Evolutionary conservation across 2,888 invertebrate genomes (phyloP).

Genomic region (Drosophila buzzatii): DNA sequence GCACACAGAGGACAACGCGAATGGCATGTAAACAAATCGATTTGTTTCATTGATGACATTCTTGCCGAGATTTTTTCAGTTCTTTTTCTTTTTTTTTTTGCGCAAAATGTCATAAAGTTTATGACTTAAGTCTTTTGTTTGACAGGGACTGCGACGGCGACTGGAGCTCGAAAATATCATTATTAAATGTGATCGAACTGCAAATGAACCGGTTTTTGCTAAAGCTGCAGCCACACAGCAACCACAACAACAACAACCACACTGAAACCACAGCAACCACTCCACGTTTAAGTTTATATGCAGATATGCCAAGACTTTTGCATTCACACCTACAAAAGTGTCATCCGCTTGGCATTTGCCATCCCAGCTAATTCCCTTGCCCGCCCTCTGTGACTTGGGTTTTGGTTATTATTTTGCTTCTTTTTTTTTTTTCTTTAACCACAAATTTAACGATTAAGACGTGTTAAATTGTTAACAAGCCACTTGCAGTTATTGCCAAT

Average conservation of each 20-base stretch:
- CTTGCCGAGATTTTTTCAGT: slow-evolving; percentile 73
- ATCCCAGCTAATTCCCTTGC: slow-evolving; percentile 21
- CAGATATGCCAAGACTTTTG: slow-evolving; percentile 57
- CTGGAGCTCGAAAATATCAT: slow-evolving; percentile 63
- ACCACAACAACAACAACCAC: slow-evolving; percentile 12
- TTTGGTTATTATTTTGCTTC: slow-evolving; percentile 5
- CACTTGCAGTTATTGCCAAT: slow-evolving; percentile 84
- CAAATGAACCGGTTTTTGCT: slow-evolving; percentile 45
- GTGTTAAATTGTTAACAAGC: slow-evolving; percentile 86
- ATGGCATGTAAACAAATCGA: slow-evolving; percentile 83
- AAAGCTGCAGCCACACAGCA: slow-evolving; percentile 37
- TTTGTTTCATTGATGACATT: slow-evolving; percentile 85
- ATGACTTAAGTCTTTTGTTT: slow-evolving; percentile 85
- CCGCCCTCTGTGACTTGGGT: not conserved
- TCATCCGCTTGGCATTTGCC: slow-evolving; percentile 79
- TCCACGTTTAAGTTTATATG: slow-evolving; percentile 50
- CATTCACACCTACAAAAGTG: slow-evolving; percentile 84
- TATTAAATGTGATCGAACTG: slow-evolving; percentile 70
- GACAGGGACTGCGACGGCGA: slow-evolving; percentile 27
- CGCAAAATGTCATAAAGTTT: slow-evolving; percentile 84
- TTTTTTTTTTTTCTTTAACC: slow-evolving; percentile 34
- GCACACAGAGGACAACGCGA: slow-evolving; percentile 33
- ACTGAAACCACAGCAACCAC: slow-evolving; percentile 25
- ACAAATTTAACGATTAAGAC: slow-evolving; percentile 85
- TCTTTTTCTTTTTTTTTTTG: slow-evolving; percentile 51